Conservation (phyloP, 2,113 vertebrate genomes). For the Albula goreensis region DNA sequence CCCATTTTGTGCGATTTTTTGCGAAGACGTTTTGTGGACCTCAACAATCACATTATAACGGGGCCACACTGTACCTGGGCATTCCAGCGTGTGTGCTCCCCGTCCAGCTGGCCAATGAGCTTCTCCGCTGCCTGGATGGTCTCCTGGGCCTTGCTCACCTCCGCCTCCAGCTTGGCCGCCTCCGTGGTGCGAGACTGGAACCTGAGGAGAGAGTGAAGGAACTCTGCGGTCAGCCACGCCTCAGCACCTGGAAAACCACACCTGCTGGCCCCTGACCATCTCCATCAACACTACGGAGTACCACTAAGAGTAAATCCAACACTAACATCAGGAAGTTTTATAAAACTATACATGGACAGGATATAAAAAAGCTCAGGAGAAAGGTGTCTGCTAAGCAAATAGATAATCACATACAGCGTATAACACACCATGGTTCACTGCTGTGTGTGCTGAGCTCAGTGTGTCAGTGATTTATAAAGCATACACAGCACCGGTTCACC, state of each 20-base stretch:
- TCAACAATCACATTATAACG: no score
- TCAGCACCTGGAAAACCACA: not conserved
- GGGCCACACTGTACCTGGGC: conserved; percentile 73
- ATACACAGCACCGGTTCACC: not conserved
- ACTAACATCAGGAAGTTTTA: no score
- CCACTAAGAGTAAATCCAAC: no score
- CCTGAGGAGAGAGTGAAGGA: conserved; percentile 61
- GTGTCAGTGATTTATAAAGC: not conserved
- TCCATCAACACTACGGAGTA: no score
- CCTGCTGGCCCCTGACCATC: no score
- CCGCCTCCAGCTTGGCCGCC: conserved; percentile 91
- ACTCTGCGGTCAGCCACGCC: not conserved
- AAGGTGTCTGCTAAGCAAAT: no score
- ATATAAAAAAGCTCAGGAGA: no score
- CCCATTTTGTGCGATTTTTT: no score
- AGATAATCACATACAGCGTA: no score
- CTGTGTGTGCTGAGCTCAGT: not conserved
- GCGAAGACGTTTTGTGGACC: conserved; percentile 37
- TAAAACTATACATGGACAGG: no score
- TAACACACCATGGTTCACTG: no score
- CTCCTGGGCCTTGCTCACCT: conserved; percentile 89
- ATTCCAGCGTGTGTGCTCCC: conserved; percentile 93
- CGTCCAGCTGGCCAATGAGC: conserved; percentile 86
- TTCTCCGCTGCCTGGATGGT: conserved; percentile 86
- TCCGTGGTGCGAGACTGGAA: conserved; percentile 93